Base-by-base conservation (phyloP, 1,140 invertebrate species). In the Microplitis demolitor region DNA sequence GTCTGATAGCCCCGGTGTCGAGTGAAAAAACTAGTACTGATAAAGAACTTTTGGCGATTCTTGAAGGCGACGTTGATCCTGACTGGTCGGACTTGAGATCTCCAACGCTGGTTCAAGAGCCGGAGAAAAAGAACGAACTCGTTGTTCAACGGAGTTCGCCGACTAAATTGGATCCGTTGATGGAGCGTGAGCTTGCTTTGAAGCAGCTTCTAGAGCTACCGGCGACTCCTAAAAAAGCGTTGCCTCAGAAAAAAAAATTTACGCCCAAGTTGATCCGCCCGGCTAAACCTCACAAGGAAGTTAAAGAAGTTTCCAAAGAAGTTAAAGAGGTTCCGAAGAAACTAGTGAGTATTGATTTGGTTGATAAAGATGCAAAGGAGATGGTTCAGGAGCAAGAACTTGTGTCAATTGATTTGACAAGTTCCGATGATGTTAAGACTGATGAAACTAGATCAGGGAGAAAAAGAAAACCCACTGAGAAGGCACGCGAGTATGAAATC, bases 141-240 rank as follows among this genome's bases (percentile, higher is more conserved):
- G 71, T 70, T 2, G 5, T 69, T 9, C 74, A 76, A 62, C 58
- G 54, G 8, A 62, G 33, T 60, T 76, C 16, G 54, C 75, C 67
- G 16, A 73, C 76, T 3, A 87, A 88, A 78, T 75, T 87, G 11
- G 83, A 87, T 73, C 86, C 87, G 4, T 71, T 83, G 11, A 67
- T 85, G 5, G 88, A 89, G 80, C 84, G 87, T 61, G 85, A 89
- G 79, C 72, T 90, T 11, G 89, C 89, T 11, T 76, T 89, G 37
- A 89, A 90, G 68, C 89, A 90, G 69, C 77, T 89, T 9, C 77
- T 86, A 11, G 88, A 89, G 71, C 77, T 89, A 14, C 87, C 87
- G 0, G 74, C 78, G 34, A 71, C 74, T 8, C 72, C 82, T 0
- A 83, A 67, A 86, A 82, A 71, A 78, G 39, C 64, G 39, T 45